Base-by-base conservation (phyloP, 2,888 invertebrate species). In the Euzophera pinguis region DNA sequence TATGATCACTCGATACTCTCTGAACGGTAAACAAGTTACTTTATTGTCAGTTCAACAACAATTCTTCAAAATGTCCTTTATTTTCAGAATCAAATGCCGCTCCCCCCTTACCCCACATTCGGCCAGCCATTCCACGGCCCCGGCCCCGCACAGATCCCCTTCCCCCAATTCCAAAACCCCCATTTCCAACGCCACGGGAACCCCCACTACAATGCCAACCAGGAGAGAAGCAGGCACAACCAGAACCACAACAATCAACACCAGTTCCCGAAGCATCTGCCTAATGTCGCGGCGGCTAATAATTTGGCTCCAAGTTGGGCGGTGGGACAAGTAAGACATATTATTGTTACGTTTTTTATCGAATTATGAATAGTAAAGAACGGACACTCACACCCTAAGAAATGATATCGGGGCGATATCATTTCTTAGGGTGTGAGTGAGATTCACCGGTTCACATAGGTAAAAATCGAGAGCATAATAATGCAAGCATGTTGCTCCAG, bases 61-160 rank as follows among this genome's bases (percentile, higher is more conserved):
- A 10, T 2, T 8, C 9, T 4, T 37, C 39, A 16, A 4, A 22
- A 12, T 34, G 1, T 12, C 16, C 12, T 41, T 22, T 56, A 54
- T 48, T 17, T 58, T 0, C 71, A 80, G 78, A 71, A 55, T 35
- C 77, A 73, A 53, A 75, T 75, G 4, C 69, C 77, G 0, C 55
- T 80, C n/a, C 80, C 79, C 0, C 77, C 79, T 0, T 78, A 73
- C 64, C 79, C 84, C 1, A 61, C 68, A n/a, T 79, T 84, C 68
- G 64, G 62, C 0, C 73, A 69, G 14, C 75, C 77, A 0, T 71
- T 71, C 65, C 75, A 68, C n/a, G 73, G 67, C 1, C 73, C 76
- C 0, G 72, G 67, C 0, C 71, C 75, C n/a, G 67, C 65, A 27
- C 79, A 77, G 52, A 67, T 79, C 14, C 84, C 81, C 1, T 74